Percentiles rank a stretch among this genome's conserved stretches.
Conservation (phyloP, 1,140 invertebrate species). For the Calliphora vicina region DNA sequence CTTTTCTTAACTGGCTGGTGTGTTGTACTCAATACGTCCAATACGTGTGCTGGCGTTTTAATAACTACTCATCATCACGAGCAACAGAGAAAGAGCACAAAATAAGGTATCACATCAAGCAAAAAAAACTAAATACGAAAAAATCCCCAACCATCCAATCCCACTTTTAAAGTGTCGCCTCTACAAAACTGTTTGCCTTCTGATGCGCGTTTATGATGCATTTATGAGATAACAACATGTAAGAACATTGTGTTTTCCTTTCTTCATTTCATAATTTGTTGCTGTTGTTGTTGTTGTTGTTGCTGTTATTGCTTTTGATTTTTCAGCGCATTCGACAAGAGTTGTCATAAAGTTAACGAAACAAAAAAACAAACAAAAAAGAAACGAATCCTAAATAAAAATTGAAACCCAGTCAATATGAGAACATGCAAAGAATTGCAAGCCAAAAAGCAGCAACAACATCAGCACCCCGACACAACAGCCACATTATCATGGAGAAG, state of each 20-base stretch:
- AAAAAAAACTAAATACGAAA: background rate
- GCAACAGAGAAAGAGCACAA: background rate
- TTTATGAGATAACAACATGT: conserved; percentile 34
- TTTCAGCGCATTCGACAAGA: conserved; percentile 24
- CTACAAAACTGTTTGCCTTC: conserved; percentile 11
- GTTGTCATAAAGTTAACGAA: conserved; percentile 31
- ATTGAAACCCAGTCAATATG: background rate
- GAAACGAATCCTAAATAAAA: background rate
- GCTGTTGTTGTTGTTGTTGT: background rate
- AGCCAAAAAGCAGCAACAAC: background rate
- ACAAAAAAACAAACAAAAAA: background rate
- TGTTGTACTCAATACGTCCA: too few relatives aligned
- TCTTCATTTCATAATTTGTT: background rate
- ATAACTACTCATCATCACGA: conserved; percentile 23
- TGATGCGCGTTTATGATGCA: conserved; percentile 28
- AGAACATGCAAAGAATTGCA: conserved; percentile 32
- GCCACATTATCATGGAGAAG: background rate
- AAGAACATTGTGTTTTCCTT: conserved; percentile 26
- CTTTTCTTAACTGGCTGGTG: background rate
- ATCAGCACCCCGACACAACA: background rate
- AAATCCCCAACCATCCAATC: background rate
- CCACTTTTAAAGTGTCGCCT: conserved; percentile 25
- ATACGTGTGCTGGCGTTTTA: conserved; percentile 27
- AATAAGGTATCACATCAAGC: background rate
- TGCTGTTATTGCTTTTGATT: conserved; percentile 6